These are phyloP conservation scores for Hypsopygia costalis DNA, from an alignment of 2,888 invertebrate species.

Conservation along the genomic window DNA sequence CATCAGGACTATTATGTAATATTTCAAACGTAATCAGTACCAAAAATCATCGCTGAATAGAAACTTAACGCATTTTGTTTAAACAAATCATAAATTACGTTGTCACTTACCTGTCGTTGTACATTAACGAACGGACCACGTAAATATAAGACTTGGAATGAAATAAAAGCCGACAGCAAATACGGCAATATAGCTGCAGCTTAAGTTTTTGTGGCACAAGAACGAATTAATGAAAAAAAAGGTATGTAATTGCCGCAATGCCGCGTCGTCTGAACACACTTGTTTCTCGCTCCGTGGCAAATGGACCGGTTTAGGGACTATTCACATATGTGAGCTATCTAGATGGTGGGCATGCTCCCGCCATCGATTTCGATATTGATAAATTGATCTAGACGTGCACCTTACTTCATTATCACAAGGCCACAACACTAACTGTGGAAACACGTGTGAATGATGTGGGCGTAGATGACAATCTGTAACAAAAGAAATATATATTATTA, in stretches of 20 bases:
- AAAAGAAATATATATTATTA: too few species aligned
- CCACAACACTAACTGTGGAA: too few species aligned
- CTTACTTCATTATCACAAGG: too few species aligned
- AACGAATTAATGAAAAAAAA: constrained; percentile 31
- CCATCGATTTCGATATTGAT: too few species aligned
- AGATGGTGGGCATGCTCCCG: too few species aligned
- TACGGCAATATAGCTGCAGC: constrained; percentile 3
- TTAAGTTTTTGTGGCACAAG: constrained; percentile 24
- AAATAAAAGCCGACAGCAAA: neutral
- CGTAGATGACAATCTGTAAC: too few species aligned
- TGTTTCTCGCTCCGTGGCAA: constrained; percentile 16
- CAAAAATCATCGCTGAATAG: neutral
- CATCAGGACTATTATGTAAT: too few species aligned
- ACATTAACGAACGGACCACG: neutral
- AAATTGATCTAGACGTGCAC: too few species aligned
- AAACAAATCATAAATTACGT: neutral
- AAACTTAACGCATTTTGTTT: constrained; percentile 3
- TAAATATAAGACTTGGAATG: neutral
- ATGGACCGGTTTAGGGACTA: neutral
- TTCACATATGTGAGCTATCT: neutral
- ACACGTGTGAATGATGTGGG: too few species aligned
- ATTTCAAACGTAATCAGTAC: neutral
- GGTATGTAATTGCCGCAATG: constrained; percentile 32
- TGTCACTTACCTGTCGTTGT: neutral
- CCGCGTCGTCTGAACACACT: constrained; percentile 27